Percentiles rank a stretch among this genome's conserved stretches.
phyloP scores from a whole-genome alignment of 2,888 invertebrate species.

The Stenodera caucasica region DNA sequence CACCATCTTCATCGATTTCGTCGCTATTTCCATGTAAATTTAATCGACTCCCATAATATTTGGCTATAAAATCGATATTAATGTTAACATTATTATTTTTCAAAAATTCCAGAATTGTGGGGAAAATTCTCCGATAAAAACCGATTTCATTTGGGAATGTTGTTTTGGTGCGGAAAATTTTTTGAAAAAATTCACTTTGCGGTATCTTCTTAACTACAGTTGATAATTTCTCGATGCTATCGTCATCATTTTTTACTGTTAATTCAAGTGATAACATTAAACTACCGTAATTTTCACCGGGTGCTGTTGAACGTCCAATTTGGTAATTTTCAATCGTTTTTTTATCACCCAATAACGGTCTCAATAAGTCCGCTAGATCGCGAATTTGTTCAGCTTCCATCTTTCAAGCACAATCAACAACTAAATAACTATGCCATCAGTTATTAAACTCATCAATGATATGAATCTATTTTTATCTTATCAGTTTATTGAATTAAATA shows the following conservation, averaged over 20 bases:
- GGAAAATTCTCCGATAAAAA: constrained; percentile 56
- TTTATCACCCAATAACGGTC: neutral
- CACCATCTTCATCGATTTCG: constrained; percentile 58
- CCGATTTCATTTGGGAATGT: constrained; percentile 59
- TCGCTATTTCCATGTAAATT: constrained; percentile 31
- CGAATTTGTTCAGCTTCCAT: constrained; percentile 15
- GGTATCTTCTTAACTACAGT: constrained; percentile 34
- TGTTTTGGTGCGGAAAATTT: constrained; percentile 57
- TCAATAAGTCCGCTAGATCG: neutral
- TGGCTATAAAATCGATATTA: constrained; percentile 45
- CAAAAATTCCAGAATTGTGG: constrained; percentile 53
- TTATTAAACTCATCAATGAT: too few species aligned
- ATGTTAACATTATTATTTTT: constrained; percentile 51
- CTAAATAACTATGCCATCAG: too few species aligned
- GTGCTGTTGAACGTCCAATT: constrained; percentile 53
- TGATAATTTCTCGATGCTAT: constrained; percentile 21
- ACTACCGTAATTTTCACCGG: constrained; percentile 65
- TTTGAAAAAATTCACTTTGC: constrained; percentile 35
- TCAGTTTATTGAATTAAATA: too few species aligned
- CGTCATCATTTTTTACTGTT: constrained; percentile 34
- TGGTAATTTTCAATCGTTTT: constrained; percentile 39
- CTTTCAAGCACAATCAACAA: too few species aligned
- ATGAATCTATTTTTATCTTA: too few species aligned
- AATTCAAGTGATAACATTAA: constrained; percentile 54
- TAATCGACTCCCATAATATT: constrained; percentile 38